Base-by-base conservation (phyloP, 1,140 invertebrate species). In the Microplitis mediator region DNA sequence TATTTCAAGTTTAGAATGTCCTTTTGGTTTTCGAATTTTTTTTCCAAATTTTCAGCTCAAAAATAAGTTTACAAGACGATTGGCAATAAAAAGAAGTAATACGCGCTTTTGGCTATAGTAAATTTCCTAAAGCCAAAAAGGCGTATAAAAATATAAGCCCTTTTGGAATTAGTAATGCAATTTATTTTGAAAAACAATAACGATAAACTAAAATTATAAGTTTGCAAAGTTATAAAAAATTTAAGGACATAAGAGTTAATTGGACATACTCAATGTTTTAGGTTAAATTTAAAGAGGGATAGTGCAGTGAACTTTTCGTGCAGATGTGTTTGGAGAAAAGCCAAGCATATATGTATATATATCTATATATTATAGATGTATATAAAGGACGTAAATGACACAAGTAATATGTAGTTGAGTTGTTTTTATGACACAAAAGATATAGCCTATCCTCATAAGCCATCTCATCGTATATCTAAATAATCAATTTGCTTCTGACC, bases 401-500 rank as follows among this genome's bases (percentile, higher is more conserved):
- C 6, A 39, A 34, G 31, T n/a, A 62, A 4, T 58, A 58, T 58
- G 16, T 58, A 58, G 2, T 58, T 51, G 23, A n/a, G n/a, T 9
- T 5, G 61, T 50, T 51, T 64, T 32, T 65, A 45, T 60, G 70
- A 77, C 75, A 71, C 74, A 32, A 69, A 58, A 74, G 36, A 76
- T 72, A 70, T 71, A 74, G 75, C 66, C 69, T 68, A 71, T 73
- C 58, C 72, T 14, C 14, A 80, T 80, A 81, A 73, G 69, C 70
- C 62, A 70, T 69, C 75, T 79, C 77, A 76, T 83, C 80, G 78
- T 83, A 81, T 80, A 81, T 81, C 81, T 84, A 81, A 84, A 85
- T 85, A 84, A 84, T 85, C 82, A 84, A 84, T 85, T 84, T 83
- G 80, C 78, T 72, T 74, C 76, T 74, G 76, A 76, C 81, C 82